Conservation (phyloP, 2,888 invertebrate genomes). For the Prosapia bicincta region DNA sequence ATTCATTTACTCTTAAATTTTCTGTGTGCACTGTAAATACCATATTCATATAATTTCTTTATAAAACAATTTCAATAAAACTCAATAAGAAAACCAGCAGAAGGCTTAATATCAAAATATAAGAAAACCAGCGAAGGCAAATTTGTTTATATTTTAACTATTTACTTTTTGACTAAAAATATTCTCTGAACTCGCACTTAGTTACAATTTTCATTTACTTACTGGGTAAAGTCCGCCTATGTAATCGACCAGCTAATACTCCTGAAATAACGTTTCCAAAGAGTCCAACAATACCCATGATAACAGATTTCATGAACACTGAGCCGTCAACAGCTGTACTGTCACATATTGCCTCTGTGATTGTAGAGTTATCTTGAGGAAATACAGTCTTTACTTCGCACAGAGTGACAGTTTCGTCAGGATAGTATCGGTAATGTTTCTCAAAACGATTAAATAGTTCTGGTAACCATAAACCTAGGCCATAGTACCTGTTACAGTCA, state of each 20-base stretch:
- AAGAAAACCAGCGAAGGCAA: too few relatives aligned
- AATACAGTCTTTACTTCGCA: slow-evolving; percentile 49
- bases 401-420: slow-evolving; percentile 47
- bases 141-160: too few relatives aligned
- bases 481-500: slow-evolving; percentile 57
- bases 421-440: slow-evolving; percentile 45
- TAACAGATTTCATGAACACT: slow-evolving; percentile 63
- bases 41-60: too few relatives aligned
- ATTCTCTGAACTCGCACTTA: too few relatives aligned
- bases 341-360: slow-evolving; percentile 8
- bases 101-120: too few relatives aligned
- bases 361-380: neutral
- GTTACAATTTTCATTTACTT: too few relatives aligned
- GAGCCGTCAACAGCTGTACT: slow-evolving; percentile 55
- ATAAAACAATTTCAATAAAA: too few relatives aligned
- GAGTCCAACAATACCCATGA: slow-evolving; percentile 62
- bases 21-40: too few relatives aligned
- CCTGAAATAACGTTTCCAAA: slow-evolving; percentile 62
- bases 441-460: slow-evolving; percentile 64
- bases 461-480: slow-evolving; percentile 71
- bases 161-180: too few relatives aligned
- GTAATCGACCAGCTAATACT: slow-evolving; percentile 50
- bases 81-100: too few relatives aligned
- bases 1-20: too few relatives aligned
- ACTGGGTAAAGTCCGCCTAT: slow-evolving; percentile 46